phyloP scores from a whole-genome alignment of 1,140 invertebrate genomes.

The Bactericera cockerelli region DNA sequence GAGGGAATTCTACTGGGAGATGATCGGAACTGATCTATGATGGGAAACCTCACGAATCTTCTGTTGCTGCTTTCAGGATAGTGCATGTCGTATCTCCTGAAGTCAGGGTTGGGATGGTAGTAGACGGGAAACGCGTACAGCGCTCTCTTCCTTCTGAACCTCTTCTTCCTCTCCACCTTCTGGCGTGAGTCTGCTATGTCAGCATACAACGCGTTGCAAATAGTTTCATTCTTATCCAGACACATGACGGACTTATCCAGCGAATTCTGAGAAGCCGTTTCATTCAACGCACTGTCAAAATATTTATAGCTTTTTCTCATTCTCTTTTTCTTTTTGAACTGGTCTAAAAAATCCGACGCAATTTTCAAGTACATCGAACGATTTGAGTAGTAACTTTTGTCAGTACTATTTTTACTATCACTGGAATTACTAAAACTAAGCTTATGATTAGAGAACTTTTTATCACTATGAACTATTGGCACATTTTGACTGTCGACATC shows the following conservation, averaged over 20 bases:
- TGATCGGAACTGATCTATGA: background rate
- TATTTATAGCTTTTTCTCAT: conserved; percentile 7
- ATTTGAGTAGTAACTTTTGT: background rate
- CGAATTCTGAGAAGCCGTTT: background rate
- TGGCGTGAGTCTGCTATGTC: background rate
- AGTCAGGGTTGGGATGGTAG: background rate
- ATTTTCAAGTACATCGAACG: background rate
- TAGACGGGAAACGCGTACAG: conserved; percentile 15
- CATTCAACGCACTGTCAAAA: background rate
- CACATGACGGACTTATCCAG: background rate
- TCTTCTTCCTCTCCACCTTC: background rate
- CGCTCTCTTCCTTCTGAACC: background rate
- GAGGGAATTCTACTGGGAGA: background rate
- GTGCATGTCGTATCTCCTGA: background rate
- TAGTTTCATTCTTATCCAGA: background rate
- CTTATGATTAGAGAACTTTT: conserved; percentile 8
- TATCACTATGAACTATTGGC: conserved; percentile 11
- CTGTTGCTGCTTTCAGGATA: background rate
- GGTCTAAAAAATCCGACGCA: conserved; percentile 6
- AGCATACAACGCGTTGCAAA: background rate
- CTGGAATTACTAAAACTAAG: conserved; percentile 4
- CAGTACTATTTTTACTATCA: conserved; percentile 4
- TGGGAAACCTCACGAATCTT: conserved; percentile 5
- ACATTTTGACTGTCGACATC: background rate
- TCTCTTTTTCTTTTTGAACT: conserved; percentile 5